These are phyloP conservation scores for Xiphorhynchus elegans DNA, from an alignment of 2,113 vertebrate genomes.

Conservation along the genomic window DNA sequence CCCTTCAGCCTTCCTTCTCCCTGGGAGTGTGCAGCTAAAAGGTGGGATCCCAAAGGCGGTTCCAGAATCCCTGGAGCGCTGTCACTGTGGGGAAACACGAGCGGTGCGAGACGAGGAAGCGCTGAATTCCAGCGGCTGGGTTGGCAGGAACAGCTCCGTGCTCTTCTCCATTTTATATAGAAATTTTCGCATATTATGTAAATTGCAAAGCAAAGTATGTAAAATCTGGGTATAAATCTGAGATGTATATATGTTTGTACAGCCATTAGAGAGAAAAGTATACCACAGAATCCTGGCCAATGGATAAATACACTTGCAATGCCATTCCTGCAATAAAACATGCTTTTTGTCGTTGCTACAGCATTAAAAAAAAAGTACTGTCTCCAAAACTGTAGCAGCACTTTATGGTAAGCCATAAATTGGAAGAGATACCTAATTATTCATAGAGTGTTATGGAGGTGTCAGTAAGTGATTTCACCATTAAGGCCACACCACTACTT, in stretches of 20 bases:
- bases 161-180: not conserved
- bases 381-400: not conserved
- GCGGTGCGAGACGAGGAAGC: not conserved
- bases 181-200: slow-evolving; percentile 31
- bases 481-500: not conserved
- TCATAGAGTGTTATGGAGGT: not conserved
- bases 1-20: not conserved
- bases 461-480: not conserved
- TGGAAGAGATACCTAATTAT: slow-evolving; percentile 35
- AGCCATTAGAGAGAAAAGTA: slow-evolving; percentile 7
- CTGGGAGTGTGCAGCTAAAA: not conserved
- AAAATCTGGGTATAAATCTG: slow-evolving; percentile 29
- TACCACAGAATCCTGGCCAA: not conserved
- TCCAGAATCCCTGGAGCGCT: not conserved
- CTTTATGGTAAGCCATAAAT: slow-evolving; percentile 28
- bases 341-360: not conserved
- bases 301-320: not conserved
- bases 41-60: not conserved
- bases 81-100: not conserved
- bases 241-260: not conserved
- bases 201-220: slow-evolving; percentile 18
- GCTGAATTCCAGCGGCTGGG: not conserved
- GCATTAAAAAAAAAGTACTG: not conserved
- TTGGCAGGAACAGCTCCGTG: not conserved
- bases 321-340: not conserved